Conservation (phyloP, 1,140 invertebrate genomes). For the Musca vetustissima region DNA sequence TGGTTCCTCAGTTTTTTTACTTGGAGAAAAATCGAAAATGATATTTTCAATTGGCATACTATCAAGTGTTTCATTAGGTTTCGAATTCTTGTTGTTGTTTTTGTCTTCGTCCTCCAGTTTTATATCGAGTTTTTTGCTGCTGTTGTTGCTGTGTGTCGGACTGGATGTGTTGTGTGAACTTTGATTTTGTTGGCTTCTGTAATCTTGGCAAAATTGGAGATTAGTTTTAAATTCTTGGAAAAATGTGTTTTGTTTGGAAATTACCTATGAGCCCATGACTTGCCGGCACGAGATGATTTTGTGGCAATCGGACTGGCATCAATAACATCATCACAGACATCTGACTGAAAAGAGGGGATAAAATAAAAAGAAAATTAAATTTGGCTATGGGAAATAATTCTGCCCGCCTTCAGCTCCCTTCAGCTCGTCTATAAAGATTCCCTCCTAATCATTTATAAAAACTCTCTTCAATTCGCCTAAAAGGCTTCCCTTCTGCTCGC, state of each 20-base stretch:
- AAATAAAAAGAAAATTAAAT: no score
- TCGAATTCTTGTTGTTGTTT: no score
- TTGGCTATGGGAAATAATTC: no score
- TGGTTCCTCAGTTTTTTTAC: conserved; percentile 5
- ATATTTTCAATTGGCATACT: neutral
- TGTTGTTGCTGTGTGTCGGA: neutral
- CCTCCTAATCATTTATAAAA: no score
- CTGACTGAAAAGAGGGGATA: neutral
- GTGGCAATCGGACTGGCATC: conserved; percentile 40
- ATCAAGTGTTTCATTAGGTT: no score
- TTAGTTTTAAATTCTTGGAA: neutral
- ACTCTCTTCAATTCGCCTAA: no score
- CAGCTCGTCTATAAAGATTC: no score
- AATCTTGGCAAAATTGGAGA: conserved; percentile 1
- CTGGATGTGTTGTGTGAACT: neutral
- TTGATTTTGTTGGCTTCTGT: conserved; percentile 17
- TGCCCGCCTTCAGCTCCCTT: no score
- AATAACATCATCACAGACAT: conserved; percentile 37
- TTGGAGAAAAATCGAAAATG: conserved; percentile 12
- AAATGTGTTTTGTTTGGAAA: neutral
- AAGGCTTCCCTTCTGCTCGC: no score
- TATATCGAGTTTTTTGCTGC: neutral
- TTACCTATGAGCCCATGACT: conserved; percentile 2
- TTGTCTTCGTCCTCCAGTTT: no score
- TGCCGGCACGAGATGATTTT: neutral